These are phyloP conservation scores for Pelvicachromis taeniatus DNA, from an alignment of 2,113 vertebrate species.

Conservation along the genomic window DNA sequence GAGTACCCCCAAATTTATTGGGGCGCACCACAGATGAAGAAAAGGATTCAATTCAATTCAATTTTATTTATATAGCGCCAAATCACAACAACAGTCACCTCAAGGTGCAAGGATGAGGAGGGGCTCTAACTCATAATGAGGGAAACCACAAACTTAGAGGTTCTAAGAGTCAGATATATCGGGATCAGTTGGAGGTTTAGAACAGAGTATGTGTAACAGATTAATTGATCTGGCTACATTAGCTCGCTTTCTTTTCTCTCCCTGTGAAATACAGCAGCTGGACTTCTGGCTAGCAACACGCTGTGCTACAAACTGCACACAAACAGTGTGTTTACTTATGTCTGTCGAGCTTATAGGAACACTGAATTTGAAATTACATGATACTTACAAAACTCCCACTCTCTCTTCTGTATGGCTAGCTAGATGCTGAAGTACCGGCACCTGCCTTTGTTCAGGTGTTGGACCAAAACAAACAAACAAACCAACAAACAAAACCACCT, in stretches of 20 bases:
- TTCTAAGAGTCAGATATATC: background rate
- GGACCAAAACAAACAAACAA: background rate
- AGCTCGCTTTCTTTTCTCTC: background rate
- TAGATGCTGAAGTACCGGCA: background rate
- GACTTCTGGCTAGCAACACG: background rate
- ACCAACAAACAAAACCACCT: too few species aligned
- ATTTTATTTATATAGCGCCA: too few species aligned
- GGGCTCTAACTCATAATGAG: background rate
- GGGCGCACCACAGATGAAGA: background rate
- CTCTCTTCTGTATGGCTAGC: background rate
- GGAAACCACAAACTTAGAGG: background rate
- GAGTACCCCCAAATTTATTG: rapidly evolving
- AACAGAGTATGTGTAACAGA: background rate
- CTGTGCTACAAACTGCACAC: background rate
- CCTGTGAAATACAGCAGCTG: background rate
- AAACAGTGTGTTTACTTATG: background rate
- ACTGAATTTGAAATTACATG: background rate
- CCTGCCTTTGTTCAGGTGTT: background rate
- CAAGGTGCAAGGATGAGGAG: too few species aligned
- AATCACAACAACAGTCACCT: too few species aligned
- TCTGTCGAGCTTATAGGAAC: background rate
- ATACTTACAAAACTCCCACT: rapidly evolving
- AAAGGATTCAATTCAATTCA: too few species aligned
- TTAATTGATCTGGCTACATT: background rate
- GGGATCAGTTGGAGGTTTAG: background rate